Percentiles rank a stretch among this genome's conserved stretches.
Conservation (phyloP, 2,113 vertebrate species). For the Paradisaea rubra region DNA sequence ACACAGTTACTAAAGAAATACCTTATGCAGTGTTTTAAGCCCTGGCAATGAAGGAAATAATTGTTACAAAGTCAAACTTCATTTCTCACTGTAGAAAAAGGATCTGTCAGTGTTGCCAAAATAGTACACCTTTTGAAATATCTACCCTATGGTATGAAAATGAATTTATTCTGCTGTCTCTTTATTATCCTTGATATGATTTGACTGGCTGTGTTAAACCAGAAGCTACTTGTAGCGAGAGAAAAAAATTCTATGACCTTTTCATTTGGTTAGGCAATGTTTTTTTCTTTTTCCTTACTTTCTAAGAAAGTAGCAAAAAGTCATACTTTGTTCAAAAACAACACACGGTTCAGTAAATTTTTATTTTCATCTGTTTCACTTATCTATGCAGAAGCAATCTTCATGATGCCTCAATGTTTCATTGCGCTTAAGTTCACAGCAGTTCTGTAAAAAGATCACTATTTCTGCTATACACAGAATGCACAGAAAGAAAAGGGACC, state of each 20-base stretch:
- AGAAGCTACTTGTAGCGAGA: background rate
- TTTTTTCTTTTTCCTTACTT: background rate
- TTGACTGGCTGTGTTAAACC: background rate
- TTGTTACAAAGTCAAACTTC: background rate
- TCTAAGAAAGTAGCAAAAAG: background rate
- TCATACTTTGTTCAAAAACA: background rate
- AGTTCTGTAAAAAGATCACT: background rate
- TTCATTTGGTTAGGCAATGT: background rate
- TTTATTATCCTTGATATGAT: background rate
- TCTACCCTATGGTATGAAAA: background rate
- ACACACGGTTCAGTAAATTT: background rate
- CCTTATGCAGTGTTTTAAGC: background rate
- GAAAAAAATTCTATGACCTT: background rate
- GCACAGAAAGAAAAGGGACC: background rate
- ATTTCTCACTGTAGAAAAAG: background rate
- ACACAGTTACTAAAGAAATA: background rate
- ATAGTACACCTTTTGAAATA: background rate
- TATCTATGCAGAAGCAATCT: background rate
- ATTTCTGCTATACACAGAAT: background rate
- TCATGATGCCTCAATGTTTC: background rate
- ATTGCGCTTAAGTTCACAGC: background rate
- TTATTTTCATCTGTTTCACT: background rate
- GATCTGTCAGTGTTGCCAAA: background rate
- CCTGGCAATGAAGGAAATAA: background rate
- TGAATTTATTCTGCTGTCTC: background rate